Evolutionary conservation across 2,113 vertebrate species (phyloP), one percentile per base, ranked within the genome.

Genomic region (Engystomops pustulosus): DNA sequence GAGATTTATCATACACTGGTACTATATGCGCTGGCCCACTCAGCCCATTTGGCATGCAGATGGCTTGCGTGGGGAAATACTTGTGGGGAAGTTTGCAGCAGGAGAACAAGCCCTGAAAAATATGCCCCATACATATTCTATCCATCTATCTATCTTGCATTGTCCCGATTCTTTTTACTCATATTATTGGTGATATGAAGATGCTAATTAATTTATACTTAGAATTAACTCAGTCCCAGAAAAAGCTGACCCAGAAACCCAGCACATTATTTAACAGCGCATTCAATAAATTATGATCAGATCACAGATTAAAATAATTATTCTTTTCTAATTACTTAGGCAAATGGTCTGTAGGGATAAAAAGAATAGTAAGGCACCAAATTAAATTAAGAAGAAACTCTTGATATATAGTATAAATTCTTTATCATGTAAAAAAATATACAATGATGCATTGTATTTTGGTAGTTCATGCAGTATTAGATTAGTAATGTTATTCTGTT

Each of bases 261-360:
- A 44, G 6, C 38, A 41, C 34, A 65, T 41, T 68, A 34, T 3
- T 80, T 30, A 80, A n/a, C 4, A 44, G 25, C 27, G 11, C 12
- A 49, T 80, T 80, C 23, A 80, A 80, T 80, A 80, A 45, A 45
- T 80, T 60, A 47, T 80, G 38, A 68, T 47, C 78, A 51, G 27
- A 27, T 44, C 27, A 49, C 36, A 80, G 34, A 80, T 68, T 68
- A 68, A 47, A 68, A 34, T 67, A 80, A 80, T 68, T 80, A 47
- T 30, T 45, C 78, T 44, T 68, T 23, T 20, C 25, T 68, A 79
- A 79, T 79, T 79, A 79, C 77, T 79, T 79, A 12, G 58, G 8
- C 60, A n/a, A 32, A 60, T 78, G 17, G 34, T 36, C 53, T 23
- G 11, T 58, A 34, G 32, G 30, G 53, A 41, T 25, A 23, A 60